Evolutionary conservation across 2,113 vertebrate species (phyloP), one percentile per base, ranked within the genome.

Genomic region (Gulo gulo): DNA sequence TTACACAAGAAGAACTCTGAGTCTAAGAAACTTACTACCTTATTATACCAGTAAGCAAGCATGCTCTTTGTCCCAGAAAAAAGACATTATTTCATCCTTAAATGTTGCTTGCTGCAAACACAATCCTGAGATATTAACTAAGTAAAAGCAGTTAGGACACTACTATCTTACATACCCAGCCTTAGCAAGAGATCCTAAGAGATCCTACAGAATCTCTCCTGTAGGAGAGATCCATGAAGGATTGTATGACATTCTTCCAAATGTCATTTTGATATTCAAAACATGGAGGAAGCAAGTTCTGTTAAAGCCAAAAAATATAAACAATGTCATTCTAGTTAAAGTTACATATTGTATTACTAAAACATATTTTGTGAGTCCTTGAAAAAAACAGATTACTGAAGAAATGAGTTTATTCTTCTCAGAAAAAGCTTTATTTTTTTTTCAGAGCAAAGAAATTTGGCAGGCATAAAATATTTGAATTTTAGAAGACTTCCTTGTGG

Each of bases 401-500:
- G 93, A 93, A 97, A 91, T 82, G 34, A 91, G 39, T 84, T 86
- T 39, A 80, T 87, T 80, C 36, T 34, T 59, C 16, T 95, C 59
- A 69, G 26, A 90, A 69, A 67, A 16, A 10, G 7, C 50, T 90
- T 87, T 81, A 73, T 73, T 79, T 86, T 69, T 52, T 61, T 69
- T 61, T 57, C 34, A 61, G 74, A 57, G 36, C 11, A n/a, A 3
- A 86, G 52, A 93, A 65, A 86, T 93, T 82, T 91, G 73, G 24
- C 36, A 94, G 15, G 21, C 8, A 90, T 20, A 16, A 7, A 7
- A 50, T 76, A 67, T 94, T 29, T 91, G 21, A 73, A 79, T 52
- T 95, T 92, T 84, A 55, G 47, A 73, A 82, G 21, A 67, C 76
- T 83, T 91, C 59, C 23, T 93, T 67, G 65, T 88, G 34, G 45